A percentile compares a stretch with the other conserved stretches of the same genome.
Conservation (phyloP, 1,140 invertebrate genomes). For the Drosophila kohkoa region DNA sequence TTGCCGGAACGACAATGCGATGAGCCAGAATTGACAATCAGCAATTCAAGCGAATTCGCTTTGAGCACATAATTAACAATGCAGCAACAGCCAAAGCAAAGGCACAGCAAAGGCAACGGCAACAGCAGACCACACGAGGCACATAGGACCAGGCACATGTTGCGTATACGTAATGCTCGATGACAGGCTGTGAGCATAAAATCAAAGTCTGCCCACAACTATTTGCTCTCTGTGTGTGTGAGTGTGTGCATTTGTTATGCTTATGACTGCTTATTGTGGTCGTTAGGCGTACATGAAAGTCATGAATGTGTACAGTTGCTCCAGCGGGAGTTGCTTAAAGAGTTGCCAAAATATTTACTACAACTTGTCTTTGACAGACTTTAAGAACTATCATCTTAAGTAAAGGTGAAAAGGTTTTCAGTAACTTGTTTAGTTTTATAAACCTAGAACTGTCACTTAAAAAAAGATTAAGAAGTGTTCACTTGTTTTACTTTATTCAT, state of each 20-base stretch:
- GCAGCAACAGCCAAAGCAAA: conserved; percentile 40
- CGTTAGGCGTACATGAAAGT: conserved; percentile 43
- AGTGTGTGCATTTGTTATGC: conserved; percentile 42
- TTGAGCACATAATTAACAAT: conserved; percentile 64
- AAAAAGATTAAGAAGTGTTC: no score
- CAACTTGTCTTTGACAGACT: no score
- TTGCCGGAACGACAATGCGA: conserved; percentile 28
- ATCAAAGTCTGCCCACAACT: conserved; percentile 31
- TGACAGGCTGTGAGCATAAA: conserved; percentile 21
- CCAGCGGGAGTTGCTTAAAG: conserved; percentile 5
- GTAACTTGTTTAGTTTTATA: no score
- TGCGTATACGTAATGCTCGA: conserved; percentile 45
- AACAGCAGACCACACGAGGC: no score
- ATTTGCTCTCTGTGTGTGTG: neutral
- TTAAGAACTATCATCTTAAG: no score
- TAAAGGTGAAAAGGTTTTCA: no score
- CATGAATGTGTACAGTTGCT: conserved; percentile 19
- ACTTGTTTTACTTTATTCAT: no score
- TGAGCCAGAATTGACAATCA: conserved; percentile 48
- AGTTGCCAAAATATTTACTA: neutral
- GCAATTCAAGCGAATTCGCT: conserved; percentile 23
- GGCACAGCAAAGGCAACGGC: conserved; percentile 25
- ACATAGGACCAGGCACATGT: conserved; percentile 3
- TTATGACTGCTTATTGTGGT: conserved; percentile 50
- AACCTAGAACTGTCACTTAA: no score